Conservation (phyloP, 2,797 vertebrate species). For the Propithecus perrieri region DNA sequence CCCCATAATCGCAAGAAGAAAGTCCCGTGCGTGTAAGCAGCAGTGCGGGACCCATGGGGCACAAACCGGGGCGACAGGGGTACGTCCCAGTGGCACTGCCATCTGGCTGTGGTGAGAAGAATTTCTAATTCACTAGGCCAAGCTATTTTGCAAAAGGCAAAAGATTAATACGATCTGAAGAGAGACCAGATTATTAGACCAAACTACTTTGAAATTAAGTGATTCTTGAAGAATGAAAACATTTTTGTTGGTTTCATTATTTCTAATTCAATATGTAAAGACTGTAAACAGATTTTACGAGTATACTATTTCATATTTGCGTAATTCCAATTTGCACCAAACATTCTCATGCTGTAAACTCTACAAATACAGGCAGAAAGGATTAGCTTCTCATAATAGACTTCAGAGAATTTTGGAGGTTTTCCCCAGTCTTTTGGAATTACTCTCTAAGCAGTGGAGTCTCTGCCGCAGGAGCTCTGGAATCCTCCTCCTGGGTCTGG, state of each 20-base stretch:
- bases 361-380: neutral
- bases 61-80: neutral
- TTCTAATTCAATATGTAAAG: neutral
- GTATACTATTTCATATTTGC: neutral
- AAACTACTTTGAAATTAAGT: neutral
- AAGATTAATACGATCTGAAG: too few species aligned
- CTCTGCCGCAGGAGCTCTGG: neutral
- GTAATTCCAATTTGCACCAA: neutral
- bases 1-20: slow-evolving; percentile 28
- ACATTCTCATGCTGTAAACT: neutral
- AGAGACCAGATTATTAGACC: neutral
- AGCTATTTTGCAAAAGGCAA: neutral
- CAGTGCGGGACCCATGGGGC: neutral
- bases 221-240: neutral
- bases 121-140: neutral
- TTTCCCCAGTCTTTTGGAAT: neutral
- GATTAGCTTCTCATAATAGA: neutral
- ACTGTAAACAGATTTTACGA: neutral
- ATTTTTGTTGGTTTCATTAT: neutral
- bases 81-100: rapidly evolving
- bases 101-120: neutral
- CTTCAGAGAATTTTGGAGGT: neutral
- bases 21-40: neutral
- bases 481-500: neutral
- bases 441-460: neutral